Evolutionary conservation across 2,888 invertebrate genomes (phyloP).

Genomic region (Polia nebulosa): DNA sequence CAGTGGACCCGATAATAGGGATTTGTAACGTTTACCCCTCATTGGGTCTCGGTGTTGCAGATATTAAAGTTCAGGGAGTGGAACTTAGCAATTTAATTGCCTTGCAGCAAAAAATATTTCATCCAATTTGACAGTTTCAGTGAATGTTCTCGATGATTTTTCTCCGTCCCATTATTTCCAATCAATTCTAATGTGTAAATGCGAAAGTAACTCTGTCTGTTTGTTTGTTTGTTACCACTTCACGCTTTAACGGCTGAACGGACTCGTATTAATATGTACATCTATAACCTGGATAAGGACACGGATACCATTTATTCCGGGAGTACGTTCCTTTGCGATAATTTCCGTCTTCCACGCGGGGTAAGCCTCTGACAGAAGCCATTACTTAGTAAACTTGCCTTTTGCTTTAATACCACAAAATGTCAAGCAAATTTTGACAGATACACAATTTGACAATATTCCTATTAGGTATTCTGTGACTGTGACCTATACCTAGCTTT

Average conservation of each 20-base stretch:
- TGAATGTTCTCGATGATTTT: neutral
- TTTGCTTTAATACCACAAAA: too few species aligned
- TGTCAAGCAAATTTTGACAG: too few species aligned
- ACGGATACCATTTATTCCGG: neutral
- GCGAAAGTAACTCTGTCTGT: neutral
- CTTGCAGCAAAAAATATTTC: neutral
- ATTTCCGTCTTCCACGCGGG: too few species aligned
- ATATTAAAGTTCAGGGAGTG: constrained; percentile 41
- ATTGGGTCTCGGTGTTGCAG: constrained; percentile 22
- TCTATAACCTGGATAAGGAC: too few species aligned
- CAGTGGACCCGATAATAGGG: constrained; percentile 37
- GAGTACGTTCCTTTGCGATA: too few species aligned
- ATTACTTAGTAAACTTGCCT: too few species aligned
- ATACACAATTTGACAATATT: too few species aligned
- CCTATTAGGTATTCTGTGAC: too few species aligned
- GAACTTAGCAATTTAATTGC: constrained; percentile 7
- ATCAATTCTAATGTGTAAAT: neutral
- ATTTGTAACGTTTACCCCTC: constrained; percentile 53
- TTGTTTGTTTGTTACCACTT: too few species aligned
- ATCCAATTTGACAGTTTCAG: neutral
- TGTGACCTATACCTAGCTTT: neutral
- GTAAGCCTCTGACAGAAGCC: too few species aligned
- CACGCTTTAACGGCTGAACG: too few species aligned
- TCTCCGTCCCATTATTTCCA: neutral
- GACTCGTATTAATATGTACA: too few species aligned